These are phyloP conservation scores for Nemotelus pantherinus DNA, from an alignment of 2,888 invertebrate species.

Conservation along the genomic window DNA sequence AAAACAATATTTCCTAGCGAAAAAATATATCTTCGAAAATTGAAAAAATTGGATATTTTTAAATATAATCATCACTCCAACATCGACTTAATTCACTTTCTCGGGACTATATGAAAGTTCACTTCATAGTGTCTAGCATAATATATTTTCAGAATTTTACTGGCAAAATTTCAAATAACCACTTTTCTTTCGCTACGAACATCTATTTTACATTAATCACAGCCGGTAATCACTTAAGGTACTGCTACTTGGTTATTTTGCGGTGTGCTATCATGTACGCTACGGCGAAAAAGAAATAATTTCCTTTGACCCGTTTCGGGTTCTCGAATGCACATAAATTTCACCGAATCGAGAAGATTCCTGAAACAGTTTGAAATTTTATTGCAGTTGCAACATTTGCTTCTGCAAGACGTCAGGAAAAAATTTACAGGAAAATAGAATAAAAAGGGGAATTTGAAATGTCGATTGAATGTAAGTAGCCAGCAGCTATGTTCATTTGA, in stretches of 20 bases:
- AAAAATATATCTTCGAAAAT: not conserved
- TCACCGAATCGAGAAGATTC: conserved; percentile 35
- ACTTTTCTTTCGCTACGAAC: conserved; percentile 41
- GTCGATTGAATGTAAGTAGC: too few relatives aligned
- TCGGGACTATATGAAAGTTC: conserved; percentile 17
- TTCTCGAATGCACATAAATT: conserved; percentile 39
- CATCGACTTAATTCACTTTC: conserved; percentile 23
- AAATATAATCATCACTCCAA: conserved; percentile 5
- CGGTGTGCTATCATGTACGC: conserved; percentile 8
- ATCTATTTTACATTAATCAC: conserved; percentile 45
- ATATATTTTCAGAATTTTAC: conserved; percentile 37
- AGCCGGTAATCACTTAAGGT: conserved; percentile 44
- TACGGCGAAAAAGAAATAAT: conserved; percentile 26
- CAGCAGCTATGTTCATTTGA: too few relatives aligned
- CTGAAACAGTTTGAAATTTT: conserved; percentile 28
- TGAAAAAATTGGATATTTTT: not conserved
- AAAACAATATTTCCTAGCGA: conserved; percentile 17
- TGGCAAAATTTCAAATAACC: conserved; percentile 44
- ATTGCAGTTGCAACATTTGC: conserved; percentile 30
- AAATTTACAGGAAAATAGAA: not conserved
- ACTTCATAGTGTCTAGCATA: conserved; percentile 30
- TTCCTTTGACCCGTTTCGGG: conserved; percentile 42
- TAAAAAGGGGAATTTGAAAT: not conserved
- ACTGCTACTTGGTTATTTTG: not conserved
- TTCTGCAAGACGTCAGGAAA: not conserved